A percentile compares a stretch with the other conserved stretches of the same genome.
Evolutionary conservation across 2,113 vertebrate species (phyloP).

Genomic region (Erinaceus europaeus): DNA sequence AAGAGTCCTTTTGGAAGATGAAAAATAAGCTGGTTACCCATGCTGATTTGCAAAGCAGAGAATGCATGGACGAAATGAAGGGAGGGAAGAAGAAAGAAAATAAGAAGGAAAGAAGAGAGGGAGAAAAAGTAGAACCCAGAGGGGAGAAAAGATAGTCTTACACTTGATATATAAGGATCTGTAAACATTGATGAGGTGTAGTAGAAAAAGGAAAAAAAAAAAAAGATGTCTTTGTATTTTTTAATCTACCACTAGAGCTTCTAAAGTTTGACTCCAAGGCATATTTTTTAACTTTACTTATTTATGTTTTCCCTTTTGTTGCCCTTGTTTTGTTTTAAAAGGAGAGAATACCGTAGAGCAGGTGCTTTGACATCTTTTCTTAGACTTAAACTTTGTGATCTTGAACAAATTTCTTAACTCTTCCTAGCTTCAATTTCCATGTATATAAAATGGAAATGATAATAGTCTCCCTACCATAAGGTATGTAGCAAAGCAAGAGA

Average conservation of each 20-base stretch:
- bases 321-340: too few relatives aligned
- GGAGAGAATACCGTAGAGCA: not conserved
- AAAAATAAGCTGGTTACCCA: not conserved
- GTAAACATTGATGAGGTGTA: conserved; percentile 52
- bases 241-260: not conserved
- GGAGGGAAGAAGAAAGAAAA: not conserved
- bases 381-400: not conserved
- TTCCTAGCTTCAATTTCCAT: not conserved
- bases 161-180: conserved; percentile 30
- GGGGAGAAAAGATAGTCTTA: conserved; percentile 24
- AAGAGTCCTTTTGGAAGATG: not conserved
- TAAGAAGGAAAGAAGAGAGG: not conserved
- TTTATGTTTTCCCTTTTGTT: too few relatives aligned
- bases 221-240: too few relatives aligned
- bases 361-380: not conserved
- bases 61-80: too few relatives aligned
- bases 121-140: conserved; percentile 25
- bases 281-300: too few relatives aligned
- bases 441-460: too few relatives aligned
- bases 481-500: too few relatives aligned
- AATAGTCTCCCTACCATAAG: not conserved
- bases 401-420: not conserved
- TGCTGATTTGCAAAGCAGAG: not conserved
- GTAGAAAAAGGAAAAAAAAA: conserved; percentile 17
- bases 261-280: conserved; percentile 46